These are phyloP conservation scores for Hippasteria phrygiana DNA, from an alignment of 53 echinoderm and acorn worm species.

Conservation along the genomic window DNA sequence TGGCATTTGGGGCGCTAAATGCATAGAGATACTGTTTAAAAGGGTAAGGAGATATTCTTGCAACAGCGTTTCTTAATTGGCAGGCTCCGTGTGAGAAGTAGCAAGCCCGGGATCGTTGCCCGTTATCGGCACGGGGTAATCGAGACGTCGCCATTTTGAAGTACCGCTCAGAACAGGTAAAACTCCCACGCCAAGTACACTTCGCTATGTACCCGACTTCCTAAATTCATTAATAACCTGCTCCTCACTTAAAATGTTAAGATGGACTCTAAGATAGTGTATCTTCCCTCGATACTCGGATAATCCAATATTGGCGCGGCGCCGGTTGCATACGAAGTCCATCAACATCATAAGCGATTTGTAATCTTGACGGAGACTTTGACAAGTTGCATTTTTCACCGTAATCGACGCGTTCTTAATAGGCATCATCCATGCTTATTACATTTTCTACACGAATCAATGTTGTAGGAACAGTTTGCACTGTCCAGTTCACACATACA, in stretches of 20 bases:
- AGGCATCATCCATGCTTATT: not conserved
- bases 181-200: not conserved
- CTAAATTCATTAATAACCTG: not conserved
- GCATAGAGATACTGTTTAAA: not conserved
- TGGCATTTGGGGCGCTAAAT: not conserved
- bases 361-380: not conserved
- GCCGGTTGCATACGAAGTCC: not conserved
- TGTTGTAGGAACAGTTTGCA: not conserved
- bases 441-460: not conserved
- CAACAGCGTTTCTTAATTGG: not conserved
- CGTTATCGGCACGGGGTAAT: slow-evolving; percentile 2
- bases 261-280: not conserved
- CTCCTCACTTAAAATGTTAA: slow-evolving; percentile 6
- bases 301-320: slow-evolving; percentile 4
- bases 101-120: not conserved
- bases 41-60: not conserved
- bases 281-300: not conserved
- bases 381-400: not conserved
- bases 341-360: not conserved
- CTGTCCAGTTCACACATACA: not conserved
- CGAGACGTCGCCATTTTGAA: slow-evolving; percentile 1
- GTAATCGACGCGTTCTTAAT: not conserved
- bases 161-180: not conserved
- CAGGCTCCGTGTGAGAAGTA: not conserved
- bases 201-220: not conserved